Evolutionary conservation across 2,113 vertebrate genomes (phyloP).

Genomic region (Alligator mississippiensis): DNA sequence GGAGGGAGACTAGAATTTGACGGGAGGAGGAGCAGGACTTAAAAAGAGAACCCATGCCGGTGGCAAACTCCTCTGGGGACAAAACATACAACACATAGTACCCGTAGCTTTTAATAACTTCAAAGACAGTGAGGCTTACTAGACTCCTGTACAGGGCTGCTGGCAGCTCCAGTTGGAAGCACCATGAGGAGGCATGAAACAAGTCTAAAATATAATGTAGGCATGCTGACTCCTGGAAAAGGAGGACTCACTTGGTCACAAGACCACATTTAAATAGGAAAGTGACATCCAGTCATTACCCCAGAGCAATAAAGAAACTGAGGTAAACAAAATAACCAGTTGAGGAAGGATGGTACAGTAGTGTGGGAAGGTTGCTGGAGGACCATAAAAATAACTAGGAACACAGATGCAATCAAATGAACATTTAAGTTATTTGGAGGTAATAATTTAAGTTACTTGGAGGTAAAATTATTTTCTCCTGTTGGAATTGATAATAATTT

Average conservation of each 20-base stretch:
- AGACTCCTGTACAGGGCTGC: not conserved
- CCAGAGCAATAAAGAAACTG: rapidly evolving
- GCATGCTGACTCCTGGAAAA: not conserved
- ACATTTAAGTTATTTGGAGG: too few species aligned
- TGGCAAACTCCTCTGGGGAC: too few species aligned
- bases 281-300: not conserved
- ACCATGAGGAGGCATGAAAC: not conserved
- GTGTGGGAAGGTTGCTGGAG: not conserved
- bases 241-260: rapidly evolving
- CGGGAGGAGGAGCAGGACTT: too few species aligned
- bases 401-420: not conserved
- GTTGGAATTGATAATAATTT: not conserved
- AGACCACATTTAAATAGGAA: not conserved
- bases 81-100: too few species aligned
- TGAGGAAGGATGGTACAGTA: rapidly evolving
- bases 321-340: not conserved
- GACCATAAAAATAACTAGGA: not conserved
- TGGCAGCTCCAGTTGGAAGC: not conserved
- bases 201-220: rapidly evolving
- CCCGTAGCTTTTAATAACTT: too few species aligned
- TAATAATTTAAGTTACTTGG: too few species aligned
- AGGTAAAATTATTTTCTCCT: too few species aligned
- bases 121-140: not conserved
- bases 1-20: too few species aligned
- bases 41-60: too few species aligned